Base-by-base conservation (phyloP, 2,797 vertebrate genomes). In the Hemibagrus guttatus region DNA sequence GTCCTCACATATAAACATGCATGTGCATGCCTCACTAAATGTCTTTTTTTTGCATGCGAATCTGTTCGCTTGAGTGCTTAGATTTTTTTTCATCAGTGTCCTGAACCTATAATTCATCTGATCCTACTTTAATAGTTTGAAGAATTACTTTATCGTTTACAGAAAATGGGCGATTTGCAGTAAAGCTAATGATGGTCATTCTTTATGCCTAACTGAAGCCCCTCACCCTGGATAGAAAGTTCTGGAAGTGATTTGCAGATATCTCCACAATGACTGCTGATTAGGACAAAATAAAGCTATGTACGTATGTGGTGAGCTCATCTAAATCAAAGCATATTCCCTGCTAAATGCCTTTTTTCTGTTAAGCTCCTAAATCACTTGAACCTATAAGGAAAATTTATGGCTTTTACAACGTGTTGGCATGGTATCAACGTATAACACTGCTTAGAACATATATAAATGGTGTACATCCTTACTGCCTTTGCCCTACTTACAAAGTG, bases 291-390 rank as follows among this genome's bases (percentile, higher is more conserved):
- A 72, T 59, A 42, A 81, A 64, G 61, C 42, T 66, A n/a, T 82
- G 63, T 49, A 49, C 46, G 81, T 71, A 76, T 71, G 78, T 46
- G 39, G 79, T 85, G 79, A 85, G 79, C 79, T 85, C 79, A 83
- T 85, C 79, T 88, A 80, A 87, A 81, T 74, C 31, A 84, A 84
- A 84, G 83, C 63, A 74, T 35, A 72, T 80, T 84, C 75, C 28
- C 83, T 66, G 58, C 59, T 63, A 91, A 93, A 93, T 92, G 94
- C 91, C 93, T 91, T 39, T 92, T 93, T 92, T 84, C 52, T 64
- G 17, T 21, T 87, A 52, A 84, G 69, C 87, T 74, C 83, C 31
- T 58, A 85, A 85, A 85, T 85, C 59, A 49, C 76, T 58, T 56
- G 63, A 81, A 66, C 68, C 81, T 49, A 84, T 66, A 54, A 78